A percentile compares a stretch with the other conserved stretches of the same genome.
Evolutionary conservation across 2,113 vertebrate species (phyloP).

Genomic region (Bubo bubo): DNA sequence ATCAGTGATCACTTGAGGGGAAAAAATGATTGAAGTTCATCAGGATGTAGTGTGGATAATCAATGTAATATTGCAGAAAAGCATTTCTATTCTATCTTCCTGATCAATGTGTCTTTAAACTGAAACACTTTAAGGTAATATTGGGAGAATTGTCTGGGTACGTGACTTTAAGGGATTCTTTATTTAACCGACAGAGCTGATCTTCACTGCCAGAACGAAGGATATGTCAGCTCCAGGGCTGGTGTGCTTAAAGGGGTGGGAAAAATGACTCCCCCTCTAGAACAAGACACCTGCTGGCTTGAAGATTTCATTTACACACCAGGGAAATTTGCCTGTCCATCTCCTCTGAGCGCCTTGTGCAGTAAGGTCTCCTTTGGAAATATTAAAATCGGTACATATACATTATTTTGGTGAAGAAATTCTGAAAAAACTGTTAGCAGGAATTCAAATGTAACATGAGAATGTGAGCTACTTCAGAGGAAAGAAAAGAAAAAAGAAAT

Average conservation of each 20-base stretch:
- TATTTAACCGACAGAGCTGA: background rate
- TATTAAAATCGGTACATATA: background rate
- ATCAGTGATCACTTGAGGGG: conserved; percentile 34
- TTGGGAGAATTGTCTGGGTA: background rate
- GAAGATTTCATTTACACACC: background rate
- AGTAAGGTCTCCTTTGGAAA: background rate
- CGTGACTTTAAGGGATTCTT: background rate
- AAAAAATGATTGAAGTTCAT: background rate
- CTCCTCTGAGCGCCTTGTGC: background rate
- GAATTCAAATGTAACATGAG: fast-evolving
- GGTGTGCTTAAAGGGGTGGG: background rate
- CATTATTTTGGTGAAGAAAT: background rate
- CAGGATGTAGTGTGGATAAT: background rate
- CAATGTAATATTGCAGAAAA: background rate
- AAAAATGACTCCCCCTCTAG: background rate
- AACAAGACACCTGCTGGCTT: background rate
- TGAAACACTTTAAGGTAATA: background rate
- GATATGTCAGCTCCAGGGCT: background rate
- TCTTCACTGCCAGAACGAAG: background rate
- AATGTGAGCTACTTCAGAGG: fast-evolving
- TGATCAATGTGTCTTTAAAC: background rate
- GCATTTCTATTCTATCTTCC: background rate
- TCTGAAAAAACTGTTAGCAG: background rate
- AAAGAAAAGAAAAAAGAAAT: background rate
- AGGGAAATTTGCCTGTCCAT: background rate